Evolutionary conservation across 2,888 invertebrate species (phyloP), one percentile per base, ranked within the genome.

Genomic region (Hermaeophaga mercurialis): DNA sequence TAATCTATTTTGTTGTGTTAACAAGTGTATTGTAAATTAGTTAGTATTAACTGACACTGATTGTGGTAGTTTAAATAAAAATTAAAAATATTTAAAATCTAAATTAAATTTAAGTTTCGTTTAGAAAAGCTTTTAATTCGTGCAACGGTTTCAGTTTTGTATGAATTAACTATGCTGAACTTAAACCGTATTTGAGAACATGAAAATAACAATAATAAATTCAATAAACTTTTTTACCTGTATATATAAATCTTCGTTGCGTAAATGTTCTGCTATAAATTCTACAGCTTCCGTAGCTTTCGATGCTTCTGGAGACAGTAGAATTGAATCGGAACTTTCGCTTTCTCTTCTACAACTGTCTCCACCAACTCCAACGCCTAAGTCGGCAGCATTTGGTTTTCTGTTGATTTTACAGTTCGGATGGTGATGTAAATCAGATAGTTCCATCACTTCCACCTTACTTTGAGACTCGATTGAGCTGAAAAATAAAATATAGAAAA

Each of bases 171-270:
- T n/a, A n/a, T n/a, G n/a, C n/a, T n/a, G n/a, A n/a, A n/a, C n/a
- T n/a, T n/a, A n/a, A n/a, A n/a, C n/a, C n/a, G n/a, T n/a, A n/a
- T n/a, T n/a, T n/a, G n/a, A n/a, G n/a, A n/a, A n/a, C n/a, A n/a
- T n/a, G n/a, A n/a, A n/a, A n/a, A n/a, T n/a, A n/a, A n/a, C n/a
- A n/a, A n/a, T n/a, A n/a, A n/a, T n/a, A n/a, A n/a, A n/a, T n/a
- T n/a, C n/a, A n/a, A n/a, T n/a, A n/a, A n/a, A n/a, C n/a, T n/a
- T n/a, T n/a, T n/a, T 12, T 79, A 97, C 97, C 88, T 96, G 96
- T 79, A 97, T 96, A 75, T 97, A 97, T 71, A 97, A 90, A 82
- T 98, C 97, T 80, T 98, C 98, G 77, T 96, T 96, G 67, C 96
- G 87, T 70, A 98, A 84, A 83, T 99, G 97, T 77, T 96, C 95